Evolutionary conservation across 2,888 invertebrate species (phyloP).

Genomic region (Ennomos erosarius): DNA sequence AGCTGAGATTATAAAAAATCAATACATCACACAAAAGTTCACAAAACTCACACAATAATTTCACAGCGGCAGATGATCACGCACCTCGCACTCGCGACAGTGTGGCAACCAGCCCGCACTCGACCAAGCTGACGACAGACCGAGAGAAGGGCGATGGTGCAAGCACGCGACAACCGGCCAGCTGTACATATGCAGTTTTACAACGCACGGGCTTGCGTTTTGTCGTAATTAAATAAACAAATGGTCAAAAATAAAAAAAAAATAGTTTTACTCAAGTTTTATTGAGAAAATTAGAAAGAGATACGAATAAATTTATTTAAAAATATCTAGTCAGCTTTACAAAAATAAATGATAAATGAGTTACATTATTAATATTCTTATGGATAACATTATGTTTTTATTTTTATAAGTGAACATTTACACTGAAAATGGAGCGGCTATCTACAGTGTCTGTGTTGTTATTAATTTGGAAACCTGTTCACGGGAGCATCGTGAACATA

Average conservation of each 20-base stretch:
- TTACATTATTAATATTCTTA: no score
- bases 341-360: no score
- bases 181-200: conserved; percentile 15
- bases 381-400: not conserved
- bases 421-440: conserved; percentile 35
- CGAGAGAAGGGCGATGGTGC: conserved; percentile 18
- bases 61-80: conserved; percentile 4
- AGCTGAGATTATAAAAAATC: no score
- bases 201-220: conserved; percentile 3
- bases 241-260: no score
- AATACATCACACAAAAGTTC: no score
- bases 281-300: no score
- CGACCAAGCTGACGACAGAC: conserved; percentile 14
- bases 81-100: conserved; percentile 12
- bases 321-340: no score
- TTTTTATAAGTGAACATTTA: conserved; percentile 1
- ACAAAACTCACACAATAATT: not conserved
- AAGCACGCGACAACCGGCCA: not conserved
- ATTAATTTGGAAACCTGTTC: conserved; percentile 36
- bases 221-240: not conserved
- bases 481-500: conserved; percentile 46
- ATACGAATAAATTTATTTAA: no score
- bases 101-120: conserved; percentile 20
- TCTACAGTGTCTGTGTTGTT: conserved; percentile 36
- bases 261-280: no score